These are phyloP conservation scores for Callochromis pleurospilus DNA, from an alignment of 2,113 vertebrate genomes.

Conservation along the genomic window DNA sequence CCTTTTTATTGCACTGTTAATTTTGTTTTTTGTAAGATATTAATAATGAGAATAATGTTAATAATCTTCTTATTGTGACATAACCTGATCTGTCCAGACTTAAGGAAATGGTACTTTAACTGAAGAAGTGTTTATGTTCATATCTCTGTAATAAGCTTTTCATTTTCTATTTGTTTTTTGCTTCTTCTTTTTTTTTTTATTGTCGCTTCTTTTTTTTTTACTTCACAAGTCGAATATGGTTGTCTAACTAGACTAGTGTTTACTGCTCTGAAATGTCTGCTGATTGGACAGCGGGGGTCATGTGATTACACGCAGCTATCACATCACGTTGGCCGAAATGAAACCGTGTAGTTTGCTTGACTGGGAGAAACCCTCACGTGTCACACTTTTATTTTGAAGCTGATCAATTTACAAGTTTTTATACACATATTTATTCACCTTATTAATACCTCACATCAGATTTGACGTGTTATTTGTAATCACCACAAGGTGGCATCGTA, in stretches of 20 bases:
- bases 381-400: slow-evolving; percentile 13
- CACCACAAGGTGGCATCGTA: not conserved
- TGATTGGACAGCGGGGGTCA: slow-evolving; percentile 52
- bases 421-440: not conserved
- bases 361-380: not conserved
- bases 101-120: slow-evolving; percentile 42
- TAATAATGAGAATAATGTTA: slow-evolving; percentile 62
- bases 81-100: slow-evolving; percentile 34
- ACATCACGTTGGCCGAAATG: not conserved
- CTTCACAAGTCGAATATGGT: not conserved
- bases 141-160: slow-evolving; percentile 58
- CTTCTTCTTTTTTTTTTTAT: no score
- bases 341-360: not conserved
- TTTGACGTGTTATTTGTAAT: not conserved
- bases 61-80: slow-evolving; percentile 58
- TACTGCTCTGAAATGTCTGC: slow-evolving; percentile 3
- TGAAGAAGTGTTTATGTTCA: slow-evolving; percentile 37
- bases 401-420: not conserved
- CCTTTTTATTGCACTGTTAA: slow-evolving; percentile 73
- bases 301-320: slow-evolving; percentile 2
- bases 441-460: not conserved
- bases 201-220: not conserved
- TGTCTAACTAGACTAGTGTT: slow-evolving; percentile 13
- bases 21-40: slow-evolving; percentile 68
- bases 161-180: slow-evolving; percentile 6